Base-by-base conservation (phyloP, 2,797 vertebrate species). In the Poecilia velifera region DNA sequence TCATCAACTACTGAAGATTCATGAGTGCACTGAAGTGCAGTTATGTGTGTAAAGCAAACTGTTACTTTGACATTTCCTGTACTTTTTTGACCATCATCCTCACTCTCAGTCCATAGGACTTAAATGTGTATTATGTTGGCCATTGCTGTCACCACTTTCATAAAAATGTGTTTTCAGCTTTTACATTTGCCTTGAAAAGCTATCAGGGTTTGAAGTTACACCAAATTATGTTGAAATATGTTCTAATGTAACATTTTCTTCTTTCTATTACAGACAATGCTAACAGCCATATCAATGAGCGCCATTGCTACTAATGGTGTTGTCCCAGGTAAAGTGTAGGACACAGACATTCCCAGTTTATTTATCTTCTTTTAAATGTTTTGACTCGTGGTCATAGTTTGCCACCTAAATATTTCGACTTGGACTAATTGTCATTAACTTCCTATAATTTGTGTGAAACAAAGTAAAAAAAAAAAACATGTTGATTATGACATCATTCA, bases 261-360 rank as follows among this genome's bases (percentile, higher is more conserved):
- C 76, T 66, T 91, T 72, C 83, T 82, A 84, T 84, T 83, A 22
- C 93, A 99, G 98, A 99, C 98, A 3, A 97, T 99, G 97, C 95
- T 99, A 88, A 99, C 98, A 25, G 97, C 98, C 87, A 99, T 99
- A 95, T 99, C 98, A 55, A 99, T 99, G 98, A 99, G 98, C 78
- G 98, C 98, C 84, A 99, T 99, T 73, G 98, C 98, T 75, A 99
- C 98, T 28, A 99, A 99, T 5, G 98, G 98, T 39, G 98, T 99
- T 68, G 98, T 99, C 88, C 98, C 98, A 96, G 98, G 98, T 99
- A 95, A 94, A 77, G 45, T 8, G 49, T 76, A 2, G 31, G 77
- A 41, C 47, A 6, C 6, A 34, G 6, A 62, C 7, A 20, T 71
- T 39, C 4, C 2, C 4, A 31, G 18, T 77, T 31, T 72, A 18